A percentile compares a stretch with the other conserved stretches of the same genome.
Conservation (phyloP, 2,888 invertebrate species). For the Bimastos eiseni region DNA sequence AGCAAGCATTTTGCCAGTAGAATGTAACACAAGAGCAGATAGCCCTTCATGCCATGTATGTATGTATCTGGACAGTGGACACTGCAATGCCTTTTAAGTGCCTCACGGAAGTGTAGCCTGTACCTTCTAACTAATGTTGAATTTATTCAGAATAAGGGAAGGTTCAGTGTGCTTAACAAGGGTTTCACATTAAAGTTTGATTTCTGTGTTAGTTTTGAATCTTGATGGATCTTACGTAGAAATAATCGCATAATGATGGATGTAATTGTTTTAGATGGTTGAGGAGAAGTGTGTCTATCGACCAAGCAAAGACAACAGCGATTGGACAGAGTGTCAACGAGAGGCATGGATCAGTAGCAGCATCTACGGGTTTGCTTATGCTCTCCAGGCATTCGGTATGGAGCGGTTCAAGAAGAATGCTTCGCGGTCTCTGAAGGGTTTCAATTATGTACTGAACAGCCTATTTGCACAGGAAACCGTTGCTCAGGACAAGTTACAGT, state of each 20-base stretch:
- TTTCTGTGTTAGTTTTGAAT: neutral
- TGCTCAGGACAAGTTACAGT: slow-evolving; percentile 8
- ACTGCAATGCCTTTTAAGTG: no score
- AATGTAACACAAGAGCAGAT: no score
- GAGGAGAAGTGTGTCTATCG: slow-evolving; percentile 86
- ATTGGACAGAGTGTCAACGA: slow-evolving; percentile 77
- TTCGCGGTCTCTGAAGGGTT: slow-evolving; percentile 79
- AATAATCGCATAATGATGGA: neutral
- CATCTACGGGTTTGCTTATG: slow-evolving; percentile 82
- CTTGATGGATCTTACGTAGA: neutral
- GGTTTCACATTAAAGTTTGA: neutral
- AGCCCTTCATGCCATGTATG: no score
- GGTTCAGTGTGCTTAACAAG: neutral
- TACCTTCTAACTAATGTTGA: no score
- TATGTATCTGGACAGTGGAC: no score
- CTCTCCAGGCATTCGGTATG: slow-evolving; percentile 85
- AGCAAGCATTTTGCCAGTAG: no score
- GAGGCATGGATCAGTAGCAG: slow-evolving; percentile 88
- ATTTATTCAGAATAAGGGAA: no score
- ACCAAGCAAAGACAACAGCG: slow-evolving; percentile 71
- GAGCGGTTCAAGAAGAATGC: slow-evolving; percentile 87
- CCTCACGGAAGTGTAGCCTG: no score
- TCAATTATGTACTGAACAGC: slow-evolving; percentile 72
- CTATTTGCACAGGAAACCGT: slow-evolving; percentile 36
- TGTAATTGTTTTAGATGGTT: slow-evolving; percentile 71